Evolutionary conservation across 1,140 invertebrate species (phyloP), one percentile per base, ranked within the genome.

Genomic region (Mactra quadrangularis): DNA sequence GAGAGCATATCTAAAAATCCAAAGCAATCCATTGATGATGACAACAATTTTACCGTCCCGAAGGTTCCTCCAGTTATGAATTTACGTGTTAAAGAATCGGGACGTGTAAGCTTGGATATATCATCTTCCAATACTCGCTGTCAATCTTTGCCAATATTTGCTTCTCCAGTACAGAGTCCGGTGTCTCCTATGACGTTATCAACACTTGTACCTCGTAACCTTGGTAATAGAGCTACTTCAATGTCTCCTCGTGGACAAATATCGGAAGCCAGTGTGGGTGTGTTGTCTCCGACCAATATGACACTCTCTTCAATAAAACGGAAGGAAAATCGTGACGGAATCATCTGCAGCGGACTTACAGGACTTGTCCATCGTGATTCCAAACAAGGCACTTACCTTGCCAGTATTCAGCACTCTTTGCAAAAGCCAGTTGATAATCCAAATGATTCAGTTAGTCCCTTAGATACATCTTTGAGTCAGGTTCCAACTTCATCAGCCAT

Each of bases 401-500:
- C 59, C 35, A 82, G 70, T 35, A 82, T 82, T 52, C 79, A 82
- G 45, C 79, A 82, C 47, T 60, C 68, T 3, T 41, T 82, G 11
- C 79, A 82, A 47, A 82, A 72, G 25, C 79, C 79, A 11, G 41
- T 55, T 7, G 79, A 82, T 11, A 22, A 17, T 13, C 19, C 25
- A 22, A 41, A 66, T 41, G 38, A 82, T 25, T 15, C 41, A 19
- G 9, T 62, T 2, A 53, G 50, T 38, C 68, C 27, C 1, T 22
- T 59, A 29, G 50, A 74, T 22, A 0, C 9, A 25, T 31, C 53
- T 0, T 52, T 78, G 1, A 45, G 29, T 1, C 45, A 66, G 19
- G 38, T 33, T 29, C 57, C 38, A 17, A 25, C 47, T 9, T 2
- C 45, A 15, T 13, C 13, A 3, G n/a, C 25, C 19, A 47, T 9